Evolutionary conservation across 2,888 invertebrate species (phyloP), one percentile per base, ranked within the genome.

Genomic region (Lithophane semibrunnea): DNA sequence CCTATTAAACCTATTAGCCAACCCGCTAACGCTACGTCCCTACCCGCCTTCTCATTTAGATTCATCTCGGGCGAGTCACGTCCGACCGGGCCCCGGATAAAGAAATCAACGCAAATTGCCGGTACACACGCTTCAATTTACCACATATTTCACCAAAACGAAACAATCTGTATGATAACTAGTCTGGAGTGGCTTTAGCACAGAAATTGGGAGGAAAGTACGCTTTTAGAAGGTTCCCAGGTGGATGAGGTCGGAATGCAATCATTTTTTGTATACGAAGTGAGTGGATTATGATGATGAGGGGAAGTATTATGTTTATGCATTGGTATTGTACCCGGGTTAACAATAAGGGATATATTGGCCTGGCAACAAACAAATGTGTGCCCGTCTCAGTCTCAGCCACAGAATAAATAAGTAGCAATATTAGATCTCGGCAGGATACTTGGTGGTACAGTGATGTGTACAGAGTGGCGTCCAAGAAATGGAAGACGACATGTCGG

Each of bases 81-180:
- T 90, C 67, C 89, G 83, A 82, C 80, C 88, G 84, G 87, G 90
- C 80, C 83, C 84, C 87, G 93, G 93, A 94, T 95, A 94, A 94
- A 95, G 95, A 94, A 95, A 95, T 95, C 94, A 93, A 93, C 92
- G 93, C 93, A 94, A 94, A 95, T 95, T 93, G 94, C 90, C 89
- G 93, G 88, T 82, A 86, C 88, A 84, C 88, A 85, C 88, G 88
- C 86, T 87, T 88, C 90, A 85, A 89, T 88, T 89, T 87, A 88
- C 91, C 91, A 90, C 92, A 92, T 91, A 92, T 92, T 91, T 91
- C 86, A 83, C 85, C 74, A 75, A 75, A 88, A 92, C 89, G 91
- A 91, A 94, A 94, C 93, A 92, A 94, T 94, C 89, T 92, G 89
- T 92, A 93, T 92, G 93, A 86, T 89, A 89, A 88, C 80, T 77